A percentile compares a stretch with the other conserved stretches of the same genome.
Conservation (phyloP, 1,140 invertebrate genomes). For the Diachasmimorpha longicaudata region DNA sequence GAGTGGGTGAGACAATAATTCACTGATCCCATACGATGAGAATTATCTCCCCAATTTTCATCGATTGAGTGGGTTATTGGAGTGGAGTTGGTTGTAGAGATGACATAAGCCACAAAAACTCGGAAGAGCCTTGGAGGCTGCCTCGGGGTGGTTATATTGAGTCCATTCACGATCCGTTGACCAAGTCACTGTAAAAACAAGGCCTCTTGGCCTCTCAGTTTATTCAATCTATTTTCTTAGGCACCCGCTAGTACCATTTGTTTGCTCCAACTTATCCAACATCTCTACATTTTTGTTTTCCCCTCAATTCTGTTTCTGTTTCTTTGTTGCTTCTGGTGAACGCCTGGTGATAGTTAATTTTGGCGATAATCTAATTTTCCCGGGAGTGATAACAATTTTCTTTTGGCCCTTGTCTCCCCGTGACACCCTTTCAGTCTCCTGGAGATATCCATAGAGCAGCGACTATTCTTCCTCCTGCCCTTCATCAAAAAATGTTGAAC, state of each 20-base stretch:
- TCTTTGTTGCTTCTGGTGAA: neutral
- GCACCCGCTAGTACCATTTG: conserved; percentile 27
- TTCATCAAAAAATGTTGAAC: too few species aligned
- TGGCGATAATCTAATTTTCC: too few species aligned
- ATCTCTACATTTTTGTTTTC: neutral
- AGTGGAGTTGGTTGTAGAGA: neutral
- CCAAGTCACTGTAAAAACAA: conserved; percentile 43
- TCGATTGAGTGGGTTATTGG: neutral
- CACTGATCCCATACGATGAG: neutral
- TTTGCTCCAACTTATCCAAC: conserved; percentile 25
- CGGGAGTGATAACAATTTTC: too few species aligned
- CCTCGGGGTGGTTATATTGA: neutral
- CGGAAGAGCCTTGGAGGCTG: neutral
- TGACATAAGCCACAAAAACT: neutral
- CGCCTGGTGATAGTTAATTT: too few species aligned
- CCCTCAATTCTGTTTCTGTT: neutral
- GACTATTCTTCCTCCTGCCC: too few species aligned
- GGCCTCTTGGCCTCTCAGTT: conserved; percentile 36
- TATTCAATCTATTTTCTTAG: conserved; percentile 44
- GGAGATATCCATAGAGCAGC: too few species aligned
- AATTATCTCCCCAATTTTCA: neutral
- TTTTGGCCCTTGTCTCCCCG: too few species aligned
- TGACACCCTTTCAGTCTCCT: too few species aligned
- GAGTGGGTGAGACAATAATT: neutral
- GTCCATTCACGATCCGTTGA: conserved; percentile 38